phyloP scores from a whole-genome alignment of 2,888 invertebrate genomes.

The Heliconius ismenius region DNA sequence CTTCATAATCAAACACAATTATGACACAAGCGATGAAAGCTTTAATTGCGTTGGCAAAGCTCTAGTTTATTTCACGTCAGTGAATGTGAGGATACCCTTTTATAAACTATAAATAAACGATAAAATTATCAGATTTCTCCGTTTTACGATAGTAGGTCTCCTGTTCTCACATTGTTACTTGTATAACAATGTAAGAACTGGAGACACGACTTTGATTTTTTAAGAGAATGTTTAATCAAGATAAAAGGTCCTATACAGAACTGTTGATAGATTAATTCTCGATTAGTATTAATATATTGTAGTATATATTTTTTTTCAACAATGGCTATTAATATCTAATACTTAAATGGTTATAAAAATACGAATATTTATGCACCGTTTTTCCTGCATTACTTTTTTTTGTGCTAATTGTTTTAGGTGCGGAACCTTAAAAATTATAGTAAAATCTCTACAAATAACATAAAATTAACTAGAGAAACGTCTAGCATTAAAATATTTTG shows the following conservation, averaged over 20 bases:
- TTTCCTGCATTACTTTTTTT: too few species aligned
- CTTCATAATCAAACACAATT: neutral
- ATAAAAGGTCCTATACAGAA: neutral
- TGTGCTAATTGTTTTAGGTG: too few species aligned
- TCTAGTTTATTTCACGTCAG: neutral
- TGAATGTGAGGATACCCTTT: neutral
- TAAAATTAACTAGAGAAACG: too few species aligned
- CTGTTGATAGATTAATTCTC: neutral
- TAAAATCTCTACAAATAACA: neutral
- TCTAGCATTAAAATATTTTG: neutral
- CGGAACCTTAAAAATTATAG: neutral
- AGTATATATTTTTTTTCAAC: too few species aligned
- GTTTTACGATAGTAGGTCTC: neutral
- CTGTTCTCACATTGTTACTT: too few species aligned
- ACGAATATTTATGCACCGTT: too few species aligned
- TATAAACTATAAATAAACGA: neutral
- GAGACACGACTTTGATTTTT: neutral
- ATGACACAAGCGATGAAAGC: neutral
- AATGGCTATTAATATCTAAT: too few species aligned
- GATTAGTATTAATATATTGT: neutral
- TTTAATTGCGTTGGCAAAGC: neutral
- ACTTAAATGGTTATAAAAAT: neutral
- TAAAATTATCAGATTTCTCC: conserved; percentile 3
- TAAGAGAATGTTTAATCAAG: neutral
- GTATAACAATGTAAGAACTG: neutral